Evolutionary conservation across 2,113 vertebrate species (phyloP).

Genomic region (Hyperopisus bebe): DNA sequence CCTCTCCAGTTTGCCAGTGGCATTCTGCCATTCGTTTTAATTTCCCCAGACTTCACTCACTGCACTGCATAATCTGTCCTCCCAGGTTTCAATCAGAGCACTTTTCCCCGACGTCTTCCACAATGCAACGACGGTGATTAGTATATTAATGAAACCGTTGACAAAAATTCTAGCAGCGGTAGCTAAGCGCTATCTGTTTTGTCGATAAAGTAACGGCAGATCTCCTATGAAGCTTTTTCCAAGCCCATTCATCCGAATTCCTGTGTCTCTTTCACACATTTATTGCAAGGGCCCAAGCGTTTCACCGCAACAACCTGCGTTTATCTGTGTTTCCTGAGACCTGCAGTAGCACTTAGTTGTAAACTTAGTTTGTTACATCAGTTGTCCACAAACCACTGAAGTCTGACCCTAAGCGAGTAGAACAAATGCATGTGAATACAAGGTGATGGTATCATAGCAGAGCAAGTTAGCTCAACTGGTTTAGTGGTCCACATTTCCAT

Average conservation of each 20-base stretch:
- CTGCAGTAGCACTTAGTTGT: neutral
- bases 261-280: neutral
- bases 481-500: neutral
- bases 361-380: neutral
- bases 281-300: neutral
- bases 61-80: constrained; percentile 14
- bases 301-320: neutral
- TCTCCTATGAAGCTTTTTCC: neutral
- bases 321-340: neutral
- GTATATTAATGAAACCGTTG: neutral
- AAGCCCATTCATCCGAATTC: neutral
- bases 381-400: neutral
- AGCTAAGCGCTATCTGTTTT: neutral
- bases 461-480: neutral
- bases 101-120: neutral
- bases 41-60: constrained; percentile 16
- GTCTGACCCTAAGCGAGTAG: neutral
- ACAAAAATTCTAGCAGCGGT: neutral
- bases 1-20: neutral
- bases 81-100: neutral
- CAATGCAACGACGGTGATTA: neutral
- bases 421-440: neutral
- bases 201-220: neutral
- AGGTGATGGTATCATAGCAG: neutral
- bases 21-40: constrained; percentile 16